phyloP scores from a whole-genome alignment of 2,113 vertebrate genomes.

The Larimichthys crocea region DNA sequence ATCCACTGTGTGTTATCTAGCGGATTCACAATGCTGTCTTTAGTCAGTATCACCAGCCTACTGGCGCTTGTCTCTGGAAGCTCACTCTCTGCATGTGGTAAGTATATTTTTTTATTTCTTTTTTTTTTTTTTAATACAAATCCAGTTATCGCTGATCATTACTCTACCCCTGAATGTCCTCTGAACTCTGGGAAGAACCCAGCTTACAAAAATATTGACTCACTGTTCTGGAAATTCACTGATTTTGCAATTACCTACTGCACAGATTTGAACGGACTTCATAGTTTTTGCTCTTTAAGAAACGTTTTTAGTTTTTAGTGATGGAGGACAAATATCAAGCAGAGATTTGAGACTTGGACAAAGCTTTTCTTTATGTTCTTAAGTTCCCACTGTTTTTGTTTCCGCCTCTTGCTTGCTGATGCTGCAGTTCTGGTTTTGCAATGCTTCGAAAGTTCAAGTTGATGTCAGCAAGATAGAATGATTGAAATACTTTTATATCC shows the following conservation, averaged over 20 bases:
- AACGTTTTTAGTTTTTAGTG: background rate
- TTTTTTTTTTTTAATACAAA: background rate
- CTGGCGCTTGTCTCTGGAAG: slow-evolving; percentile 66
- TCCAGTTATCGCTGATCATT: background rate
- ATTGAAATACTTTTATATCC: slow-evolving; percentile 8
- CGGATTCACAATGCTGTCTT: slow-evolving; percentile 67
- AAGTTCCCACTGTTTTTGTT: slow-evolving; percentile 4
- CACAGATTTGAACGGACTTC: background rate
- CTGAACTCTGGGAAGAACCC: slow-evolving; percentile 6
- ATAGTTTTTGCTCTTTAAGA: background rate
- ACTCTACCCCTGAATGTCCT: accelerated
- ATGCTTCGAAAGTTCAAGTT: slow-evolving; percentile 18
- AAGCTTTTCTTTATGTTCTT: background rate
- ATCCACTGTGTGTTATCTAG: slow-evolving; percentile 20
- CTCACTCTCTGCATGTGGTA: slow-evolving; percentile 65
- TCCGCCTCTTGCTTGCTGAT: slow-evolving; percentile 57
- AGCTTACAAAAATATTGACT: slow-evolving; percentile 34
- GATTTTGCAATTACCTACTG: slow-evolving; percentile 47
- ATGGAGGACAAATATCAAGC: background rate
- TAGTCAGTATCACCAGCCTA: slow-evolving; percentile 63
- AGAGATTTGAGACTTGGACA: background rate
- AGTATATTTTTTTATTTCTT: slow-evolving; percentile 26
- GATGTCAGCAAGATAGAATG: slow-evolving; percentile 30
- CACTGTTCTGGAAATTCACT: slow-evolving; percentile 22
- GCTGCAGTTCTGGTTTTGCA: slow-evolving; percentile 58